Percentiles rank a stretch among this genome's conserved stretches.
phyloP scores from a whole-genome alignment of 2,797 vertebrate genomes.

The Oceanodroma leucorhoa region DNA sequence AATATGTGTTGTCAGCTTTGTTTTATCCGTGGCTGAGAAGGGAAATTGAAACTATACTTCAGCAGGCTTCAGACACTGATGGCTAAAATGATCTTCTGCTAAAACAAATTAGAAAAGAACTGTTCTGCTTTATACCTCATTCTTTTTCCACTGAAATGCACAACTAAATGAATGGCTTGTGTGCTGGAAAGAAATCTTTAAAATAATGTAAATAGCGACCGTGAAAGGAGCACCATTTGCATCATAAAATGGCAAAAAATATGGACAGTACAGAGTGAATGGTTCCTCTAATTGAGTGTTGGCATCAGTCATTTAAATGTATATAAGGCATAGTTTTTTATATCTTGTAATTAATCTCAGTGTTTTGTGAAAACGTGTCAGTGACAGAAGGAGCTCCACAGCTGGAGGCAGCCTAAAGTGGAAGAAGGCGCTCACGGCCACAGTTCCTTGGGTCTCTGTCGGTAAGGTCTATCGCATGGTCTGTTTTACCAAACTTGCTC shows the following conservation, averaged over 20 bases:
- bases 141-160: slow-evolving; percentile 22
- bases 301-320: not conserved
- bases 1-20: slow-evolving; percentile 68
- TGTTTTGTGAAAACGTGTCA: not conserved
- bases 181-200: not conserved
- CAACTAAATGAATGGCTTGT: slow-evolving; percentile 18
- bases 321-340: not conserved
- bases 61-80: not conserved
- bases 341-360: not conserved
- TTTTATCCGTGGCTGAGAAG: slow-evolving; percentile 46
- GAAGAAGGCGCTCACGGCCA: not conserved
- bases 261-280: not conserved
- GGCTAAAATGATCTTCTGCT: slow-evolving; percentile 15
- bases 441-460: not conserved
- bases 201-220: not conserved
- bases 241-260: not conserved
- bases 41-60: slow-evolving; percentile 61
- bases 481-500: not conserved
- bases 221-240: not conserved
- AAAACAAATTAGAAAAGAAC: slow-evolving; percentile 17
- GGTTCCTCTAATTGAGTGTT: not conserved
- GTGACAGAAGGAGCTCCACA: not conserved
- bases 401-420: not conserved
- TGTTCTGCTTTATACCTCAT: slow-evolving; percentile 19
- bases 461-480: accelerated